Evolutionary conservation across 2,797 vertebrate species (phyloP).

Genomic region (Gymnothorax reevesii): DNA sequence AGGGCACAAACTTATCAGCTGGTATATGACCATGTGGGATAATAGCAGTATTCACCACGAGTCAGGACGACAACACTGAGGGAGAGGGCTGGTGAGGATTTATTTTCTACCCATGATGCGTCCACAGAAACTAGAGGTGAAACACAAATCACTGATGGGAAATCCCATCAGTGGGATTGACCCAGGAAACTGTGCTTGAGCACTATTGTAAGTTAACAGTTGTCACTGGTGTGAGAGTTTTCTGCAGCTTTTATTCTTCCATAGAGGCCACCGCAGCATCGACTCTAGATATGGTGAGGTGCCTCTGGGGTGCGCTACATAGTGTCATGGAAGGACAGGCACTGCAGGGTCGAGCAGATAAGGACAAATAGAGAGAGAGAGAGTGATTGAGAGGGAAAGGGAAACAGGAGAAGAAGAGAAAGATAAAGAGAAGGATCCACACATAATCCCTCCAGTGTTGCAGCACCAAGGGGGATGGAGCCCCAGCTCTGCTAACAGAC

Average conservation of each 20-base stretch:
- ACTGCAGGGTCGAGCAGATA: slow-evolving; percentile 62
- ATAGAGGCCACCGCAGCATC: not conserved
- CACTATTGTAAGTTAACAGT: not conserved
- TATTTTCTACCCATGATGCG: not conserved
- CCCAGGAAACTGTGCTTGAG: not conserved
- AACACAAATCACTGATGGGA: not conserved
- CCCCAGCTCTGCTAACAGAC: slow-evolving; percentile 25
- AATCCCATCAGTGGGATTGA: no score
- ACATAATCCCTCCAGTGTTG: slow-evolving; percentile 61
- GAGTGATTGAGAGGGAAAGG: not conserved
- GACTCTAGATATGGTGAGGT: not conserved
- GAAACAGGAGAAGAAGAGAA: slow-evolving; percentile 27
- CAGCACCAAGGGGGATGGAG: slow-evolving; percentile 53
- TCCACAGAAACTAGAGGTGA: not conserved
- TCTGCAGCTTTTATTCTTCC: not conserved
- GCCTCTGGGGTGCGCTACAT: slow-evolving; percentile 25
- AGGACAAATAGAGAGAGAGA: slow-evolving; percentile 40
- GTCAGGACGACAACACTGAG: not conserved
- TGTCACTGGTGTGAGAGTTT: not conserved
- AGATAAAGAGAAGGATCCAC: slow-evolving; percentile 25
- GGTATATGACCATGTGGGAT: slow-evolving; percentile 11
- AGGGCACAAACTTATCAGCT: not conserved
- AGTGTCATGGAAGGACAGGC: slow-evolving; percentile 48
- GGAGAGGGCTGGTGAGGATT: not conserved
- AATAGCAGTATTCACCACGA: not conserved